Evolutionary conservation across 2,113 vertebrate genomes (phyloP).

Genomic region (Stegostoma tigrinum): DNA sequence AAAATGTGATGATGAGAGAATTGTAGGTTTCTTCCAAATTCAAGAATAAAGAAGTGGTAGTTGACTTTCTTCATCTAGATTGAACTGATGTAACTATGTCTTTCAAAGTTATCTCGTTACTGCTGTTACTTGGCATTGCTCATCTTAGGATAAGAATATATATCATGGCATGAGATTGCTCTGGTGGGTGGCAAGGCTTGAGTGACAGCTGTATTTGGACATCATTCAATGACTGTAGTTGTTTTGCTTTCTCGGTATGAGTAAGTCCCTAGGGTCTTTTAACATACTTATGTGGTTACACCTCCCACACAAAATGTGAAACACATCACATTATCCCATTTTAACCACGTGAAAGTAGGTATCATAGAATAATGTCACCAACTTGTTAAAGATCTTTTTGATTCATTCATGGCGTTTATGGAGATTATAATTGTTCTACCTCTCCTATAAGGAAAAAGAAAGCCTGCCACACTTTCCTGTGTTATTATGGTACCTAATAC

Average conservation of each 20-base stretch:
- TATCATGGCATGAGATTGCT: neutral
- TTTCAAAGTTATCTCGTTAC: neutral
- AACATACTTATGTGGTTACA: constrained; percentile 49
- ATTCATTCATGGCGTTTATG: neutral
- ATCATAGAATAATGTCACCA: neutral
- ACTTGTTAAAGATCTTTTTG: neutral
- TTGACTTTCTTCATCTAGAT: neutral
- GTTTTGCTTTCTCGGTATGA: constrained; percentile 46
- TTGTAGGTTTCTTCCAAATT: neutral
- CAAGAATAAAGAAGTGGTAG: neutral
- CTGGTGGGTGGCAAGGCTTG: constrained; percentile 46
- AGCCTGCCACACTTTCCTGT: neutral
- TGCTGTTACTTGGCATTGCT: neutral
- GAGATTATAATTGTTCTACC: neutral
- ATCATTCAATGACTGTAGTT: constrained; percentile 44
- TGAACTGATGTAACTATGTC: neutral
- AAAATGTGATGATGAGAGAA: neutral
- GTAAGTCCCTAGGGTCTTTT: constrained; percentile 54
- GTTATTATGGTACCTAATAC: neutral
- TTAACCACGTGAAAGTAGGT: neutral
- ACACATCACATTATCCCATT: neutral
- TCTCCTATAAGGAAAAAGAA: neutral
- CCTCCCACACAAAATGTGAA: constrained; percentile 51
- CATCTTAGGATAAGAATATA: neutral
- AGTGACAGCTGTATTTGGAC: constrained; percentile 45